These are phyloP conservation scores for Theretra japonica DNA, from an alignment of 2,888 invertebrate genomes.

Conservation along the genomic window DNA sequence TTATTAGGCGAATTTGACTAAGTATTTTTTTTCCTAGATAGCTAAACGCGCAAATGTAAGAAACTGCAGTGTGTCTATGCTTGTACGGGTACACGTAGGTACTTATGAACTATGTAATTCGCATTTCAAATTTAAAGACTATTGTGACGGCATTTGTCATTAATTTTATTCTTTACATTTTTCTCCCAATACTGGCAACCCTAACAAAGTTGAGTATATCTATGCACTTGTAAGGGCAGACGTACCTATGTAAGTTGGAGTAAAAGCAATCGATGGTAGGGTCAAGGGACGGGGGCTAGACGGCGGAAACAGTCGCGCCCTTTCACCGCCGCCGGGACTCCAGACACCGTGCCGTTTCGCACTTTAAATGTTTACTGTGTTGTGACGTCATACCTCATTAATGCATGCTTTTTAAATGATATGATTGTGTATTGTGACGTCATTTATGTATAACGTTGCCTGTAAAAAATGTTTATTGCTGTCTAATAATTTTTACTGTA, in stretches of 20 bases:
- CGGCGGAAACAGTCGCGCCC: constrained; percentile 19
- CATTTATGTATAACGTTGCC: not conserved
- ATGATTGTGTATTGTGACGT: not conserved
- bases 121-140: too few species aligned
- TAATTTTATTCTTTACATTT: too few species aligned
- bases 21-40: too few species aligned
- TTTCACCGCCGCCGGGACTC: constrained; percentile 11
- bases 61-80: too few species aligned
- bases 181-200: not conserved
- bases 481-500: too few species aligned
- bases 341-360: constrained; percentile 2
- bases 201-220: not conserved
- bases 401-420: too few species aligned
- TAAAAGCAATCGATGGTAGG: constrained; percentile 22
- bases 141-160: too few species aligned
- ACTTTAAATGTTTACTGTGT: not conserved
- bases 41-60: too few species aligned
- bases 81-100: too few species aligned
- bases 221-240: constrained; percentile 3
- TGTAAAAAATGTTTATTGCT: too few species aligned
- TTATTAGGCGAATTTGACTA: not conserved
- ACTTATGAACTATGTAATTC: too few species aligned
- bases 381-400: not conserved
- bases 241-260: constrained; percentile 6
- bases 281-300: constrained; percentile 20